Evolutionary conservation across 1,140 invertebrate species (phyloP).

Genomic region (Mactra quadrangularis): DNA sequence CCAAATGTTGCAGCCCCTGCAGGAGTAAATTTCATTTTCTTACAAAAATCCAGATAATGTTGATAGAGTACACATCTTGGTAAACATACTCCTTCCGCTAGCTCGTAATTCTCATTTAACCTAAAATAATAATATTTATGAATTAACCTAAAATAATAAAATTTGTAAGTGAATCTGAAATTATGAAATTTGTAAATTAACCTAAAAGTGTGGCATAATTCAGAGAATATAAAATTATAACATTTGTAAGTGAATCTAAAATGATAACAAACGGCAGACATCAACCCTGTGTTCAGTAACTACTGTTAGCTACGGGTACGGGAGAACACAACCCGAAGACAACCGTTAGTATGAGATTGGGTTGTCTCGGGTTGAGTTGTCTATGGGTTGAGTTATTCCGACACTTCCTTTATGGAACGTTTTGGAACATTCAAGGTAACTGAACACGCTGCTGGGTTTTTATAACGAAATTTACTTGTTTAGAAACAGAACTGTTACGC

Average conservation of each 20-base stretch:
- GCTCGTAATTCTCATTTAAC: slow-evolving; percentile 82
- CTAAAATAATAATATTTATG: slow-evolving; percentile 60
- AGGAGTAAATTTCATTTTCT: slow-evolving; percentile 78
- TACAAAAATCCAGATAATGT: slow-evolving; percentile 82
- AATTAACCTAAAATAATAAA: not conserved
- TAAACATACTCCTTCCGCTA: slow-evolving; percentile 82
- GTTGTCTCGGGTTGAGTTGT: no score
- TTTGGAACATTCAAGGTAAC: no score
- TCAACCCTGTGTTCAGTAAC: no score
- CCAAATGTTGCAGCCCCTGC: slow-evolving; percentile 83
- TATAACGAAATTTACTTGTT: no score
- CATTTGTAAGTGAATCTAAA: not conserved
- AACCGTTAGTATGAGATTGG: no score
- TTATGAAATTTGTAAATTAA: not conserved
- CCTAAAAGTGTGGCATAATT: not conserved
- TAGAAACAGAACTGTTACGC: no score
- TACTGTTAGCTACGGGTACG: no score
- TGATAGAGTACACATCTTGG: slow-evolving; percentile 82
- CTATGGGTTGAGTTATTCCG: no score
- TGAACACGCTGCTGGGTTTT: no score
- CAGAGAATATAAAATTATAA: not conserved
- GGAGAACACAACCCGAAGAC: no score
- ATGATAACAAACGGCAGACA: not conserved
- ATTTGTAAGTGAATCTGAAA: not conserved
- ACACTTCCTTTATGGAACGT: no score